Conservation (phyloP, 2,797 vertebrate species). For the Pelochelys cantorii region DNA sequence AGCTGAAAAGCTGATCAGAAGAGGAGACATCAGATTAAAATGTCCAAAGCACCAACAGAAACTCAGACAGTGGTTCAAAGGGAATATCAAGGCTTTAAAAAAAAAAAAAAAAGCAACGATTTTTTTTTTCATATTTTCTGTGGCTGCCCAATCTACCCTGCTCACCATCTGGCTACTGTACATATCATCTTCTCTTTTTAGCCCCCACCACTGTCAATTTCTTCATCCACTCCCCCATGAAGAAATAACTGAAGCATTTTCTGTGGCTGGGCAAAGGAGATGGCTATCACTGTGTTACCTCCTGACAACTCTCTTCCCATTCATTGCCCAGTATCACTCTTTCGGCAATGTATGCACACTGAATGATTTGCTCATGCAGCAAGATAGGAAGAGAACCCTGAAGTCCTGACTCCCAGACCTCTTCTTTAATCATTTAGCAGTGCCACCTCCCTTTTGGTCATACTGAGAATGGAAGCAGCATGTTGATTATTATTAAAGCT, state of each 20-base stretch:
- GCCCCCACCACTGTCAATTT: background rate
- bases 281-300: background rate
- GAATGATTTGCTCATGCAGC: background rate
- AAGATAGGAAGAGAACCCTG: background rate
- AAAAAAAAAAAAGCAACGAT: slow-evolving; percentile 19
- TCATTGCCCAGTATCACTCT: background rate
- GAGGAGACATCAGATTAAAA: slow-evolving; percentile 66
- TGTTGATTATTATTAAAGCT: background rate
- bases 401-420: background rate
- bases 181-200: fast-evolving
- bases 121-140: slow-evolving; percentile 45
- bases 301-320: background rate
- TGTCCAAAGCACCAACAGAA: slow-evolving; percentile 60
- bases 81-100: slow-evolving; percentile 48
- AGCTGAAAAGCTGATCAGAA: slow-evolving; percentile 42
- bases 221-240: background rate
- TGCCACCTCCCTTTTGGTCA: background rate
- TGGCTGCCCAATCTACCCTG: background rate
- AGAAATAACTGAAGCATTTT: background rate
- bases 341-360: background rate
- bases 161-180: background rate
- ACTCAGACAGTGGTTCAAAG: slow-evolving; percentile 58
- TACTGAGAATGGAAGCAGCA: background rate
- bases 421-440: background rate
- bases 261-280: background rate